phyloP scores from a whole-genome alignment of 2,888 invertebrate genomes.

The Trachelus iudaicus region DNA sequence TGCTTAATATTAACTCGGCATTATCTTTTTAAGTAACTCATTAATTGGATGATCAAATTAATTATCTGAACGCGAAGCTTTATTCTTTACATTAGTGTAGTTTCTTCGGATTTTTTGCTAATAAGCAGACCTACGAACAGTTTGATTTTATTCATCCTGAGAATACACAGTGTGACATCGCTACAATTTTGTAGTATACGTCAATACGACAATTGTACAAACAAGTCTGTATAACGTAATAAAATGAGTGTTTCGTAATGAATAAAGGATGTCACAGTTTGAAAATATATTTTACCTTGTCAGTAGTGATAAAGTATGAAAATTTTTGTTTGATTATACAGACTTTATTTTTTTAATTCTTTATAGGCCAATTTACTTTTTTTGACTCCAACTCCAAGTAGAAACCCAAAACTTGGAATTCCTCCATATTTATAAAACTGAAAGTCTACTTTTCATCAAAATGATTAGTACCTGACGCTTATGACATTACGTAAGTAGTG shows the following conservation, averaged over 20 bases:
- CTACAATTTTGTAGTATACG: neutral
- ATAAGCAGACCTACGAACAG: neutral
- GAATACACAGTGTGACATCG: neutral
- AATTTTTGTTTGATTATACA: neutral
- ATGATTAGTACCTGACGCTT: neutral
- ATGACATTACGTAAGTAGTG: neutral
- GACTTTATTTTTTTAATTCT: neutral
- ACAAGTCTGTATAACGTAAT: neutral
- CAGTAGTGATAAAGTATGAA: neutral
- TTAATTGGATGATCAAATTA: neutral
- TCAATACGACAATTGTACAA: neutral
- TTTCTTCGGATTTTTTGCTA: neutral
- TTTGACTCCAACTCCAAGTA: neutral
- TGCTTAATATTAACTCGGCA: neutral
- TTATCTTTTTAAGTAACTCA: neutral
- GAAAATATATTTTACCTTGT: neutral
- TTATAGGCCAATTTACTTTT: neutral
- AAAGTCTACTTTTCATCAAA: neutral
- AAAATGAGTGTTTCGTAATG: neutral
- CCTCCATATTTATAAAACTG: neutral
- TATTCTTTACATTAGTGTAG: neutral
- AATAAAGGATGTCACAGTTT: neutral
- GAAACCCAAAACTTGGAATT: neutral
- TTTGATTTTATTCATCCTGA: neutral
- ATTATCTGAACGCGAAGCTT: neutral